phyloP scores from a whole-genome alignment of 2,888 invertebrate species.

The Clanis bilineata region DNA sequence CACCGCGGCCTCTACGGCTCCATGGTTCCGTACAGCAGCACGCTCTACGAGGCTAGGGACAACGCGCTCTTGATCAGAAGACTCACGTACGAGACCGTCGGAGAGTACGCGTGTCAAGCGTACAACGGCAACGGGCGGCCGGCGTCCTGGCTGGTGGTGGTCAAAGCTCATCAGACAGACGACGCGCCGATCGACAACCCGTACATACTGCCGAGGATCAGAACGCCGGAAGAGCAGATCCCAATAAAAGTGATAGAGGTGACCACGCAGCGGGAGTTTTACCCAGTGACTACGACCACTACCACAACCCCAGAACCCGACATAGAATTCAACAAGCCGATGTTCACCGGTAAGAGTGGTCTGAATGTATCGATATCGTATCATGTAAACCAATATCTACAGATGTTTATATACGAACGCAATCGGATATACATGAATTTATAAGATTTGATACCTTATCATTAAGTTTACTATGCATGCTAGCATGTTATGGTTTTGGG shows the following conservation, averaged over 20 bases:
- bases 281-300: slow-evolving; percentile 29
- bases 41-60: slow-evolving; percentile 87
- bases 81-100: slow-evolving; percentile 87
- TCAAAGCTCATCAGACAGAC: slow-evolving; percentile 88
- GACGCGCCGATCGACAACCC: slow-evolving; percentile 55
- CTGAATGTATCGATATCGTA: slow-evolving; percentile 7
- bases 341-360: slow-evolving; percentile 63
- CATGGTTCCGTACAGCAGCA: slow-evolving; percentile 87
- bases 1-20: slow-evolving; percentile 88
- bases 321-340: slow-evolving; percentile 34
- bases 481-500: slow-evolving; percentile 14
- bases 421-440: background rate
- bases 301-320: slow-evolving; percentile 15
- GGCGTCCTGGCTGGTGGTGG: slow-evolving; percentile 88
- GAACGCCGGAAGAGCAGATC: slow-evolving; percentile 13
- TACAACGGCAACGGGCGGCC: slow-evolving; percentile 91
- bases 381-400: background rate
- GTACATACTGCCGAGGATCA: slow-evolving; percentile 41
- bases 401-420: background rate
- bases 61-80: slow-evolving; percentile 88
- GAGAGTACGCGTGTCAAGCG: slow-evolving; percentile 94
- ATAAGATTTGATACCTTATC: background rate
- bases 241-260: slow-evolving; percentile 22
- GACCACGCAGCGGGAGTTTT: slow-evolving; percentile 32
- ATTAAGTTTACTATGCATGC: background rate